phyloP scores from a whole-genome alignment of 92 coral and sea anemone genomes.

The Galaxea fascicularis region DNA sequence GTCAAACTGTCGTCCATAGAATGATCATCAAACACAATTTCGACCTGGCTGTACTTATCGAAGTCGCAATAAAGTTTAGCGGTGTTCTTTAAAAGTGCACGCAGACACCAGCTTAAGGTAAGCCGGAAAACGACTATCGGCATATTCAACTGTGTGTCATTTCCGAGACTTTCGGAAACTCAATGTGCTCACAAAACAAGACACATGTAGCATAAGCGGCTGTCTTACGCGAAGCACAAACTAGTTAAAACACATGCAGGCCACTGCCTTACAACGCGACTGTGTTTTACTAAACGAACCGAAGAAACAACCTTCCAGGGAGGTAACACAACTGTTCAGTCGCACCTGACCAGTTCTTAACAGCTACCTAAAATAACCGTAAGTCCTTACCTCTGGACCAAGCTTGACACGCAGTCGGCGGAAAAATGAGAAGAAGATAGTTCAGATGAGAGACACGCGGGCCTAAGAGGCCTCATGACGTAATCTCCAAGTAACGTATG shows the following conservation, averaged over 20 bases:
- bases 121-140: background rate
- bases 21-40: background rate
- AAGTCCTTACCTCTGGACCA: constrained; percentile 89
- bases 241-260: no score
- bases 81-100: background rate
- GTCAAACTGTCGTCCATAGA: no score
- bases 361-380: background rate
- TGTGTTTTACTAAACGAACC: no score
- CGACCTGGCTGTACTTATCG: no score
- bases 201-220: no score
- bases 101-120: background rate
- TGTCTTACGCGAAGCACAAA: constrained; percentile 7
- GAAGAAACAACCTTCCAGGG: no score
- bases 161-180: background rate
- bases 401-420: constrained; percentile 87
- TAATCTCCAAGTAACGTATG: constrained; percentile 95
- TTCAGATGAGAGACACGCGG: constrained; percentile 93
- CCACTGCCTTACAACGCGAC: no score
- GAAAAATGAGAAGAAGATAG: constrained; percentile 91
- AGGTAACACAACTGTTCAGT: no score
- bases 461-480: constrained; percentile 88
- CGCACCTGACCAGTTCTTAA: background rate
- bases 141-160: background rate
- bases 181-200: background rate
- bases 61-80: background rate